Base-by-base conservation (phyloP, 1,140 invertebrate genomes). In the Trachymyrmex septentrionalis region DNA sequence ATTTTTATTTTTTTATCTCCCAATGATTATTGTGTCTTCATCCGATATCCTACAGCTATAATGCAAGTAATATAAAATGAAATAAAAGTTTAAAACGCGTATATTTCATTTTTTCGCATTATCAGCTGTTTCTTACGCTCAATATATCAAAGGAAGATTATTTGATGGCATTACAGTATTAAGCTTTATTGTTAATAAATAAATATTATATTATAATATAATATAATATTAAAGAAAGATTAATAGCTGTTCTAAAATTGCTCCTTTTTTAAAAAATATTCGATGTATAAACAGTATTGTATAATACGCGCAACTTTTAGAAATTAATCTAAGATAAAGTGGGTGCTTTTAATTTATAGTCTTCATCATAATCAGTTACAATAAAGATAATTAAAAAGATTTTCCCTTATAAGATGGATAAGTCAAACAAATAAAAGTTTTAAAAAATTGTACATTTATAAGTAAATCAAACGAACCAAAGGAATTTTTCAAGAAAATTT, bases 121-220 rank as follows among this genome's bases (percentile, higher is more conserved):
- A 80, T 67, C 63, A 24, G 27, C 4, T 34, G 21, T 16, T 50
- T 16, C 5, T 66, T 55, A 59, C 34, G 38, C 59, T 21, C 71
- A 34, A 87, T 85, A 72, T 30, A 30, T 87, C 67, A 81, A 85
- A 19, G 57, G 9, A 24, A 50, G 50, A 81, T 87, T 89, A 24
- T 6, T 21, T 50, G 30, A 53, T 30, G 30, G 30, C 30, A 16
- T 10, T 55, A 9, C 38, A 69, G 21, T 50, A 92, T 91, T 87
- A 82, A 86, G 91, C 88, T 91, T 86, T 38, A 38, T 81, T 86
- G 81, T 86, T 84, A 90, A 59, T 86, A 87, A 85, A 88, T 91
- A 86, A 91, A 88, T 81, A 82, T 78, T 63, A 59, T 10, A n/a
- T n/a, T n/a, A n/a, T n/a, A n/a, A n/a, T n/a, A n/a, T 55, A 38